Evolutionary conservation across 2,888 invertebrate species (phyloP), one percentile per base, ranked within the genome.

Genomic region (Malthinus flaveolus): DNA sequence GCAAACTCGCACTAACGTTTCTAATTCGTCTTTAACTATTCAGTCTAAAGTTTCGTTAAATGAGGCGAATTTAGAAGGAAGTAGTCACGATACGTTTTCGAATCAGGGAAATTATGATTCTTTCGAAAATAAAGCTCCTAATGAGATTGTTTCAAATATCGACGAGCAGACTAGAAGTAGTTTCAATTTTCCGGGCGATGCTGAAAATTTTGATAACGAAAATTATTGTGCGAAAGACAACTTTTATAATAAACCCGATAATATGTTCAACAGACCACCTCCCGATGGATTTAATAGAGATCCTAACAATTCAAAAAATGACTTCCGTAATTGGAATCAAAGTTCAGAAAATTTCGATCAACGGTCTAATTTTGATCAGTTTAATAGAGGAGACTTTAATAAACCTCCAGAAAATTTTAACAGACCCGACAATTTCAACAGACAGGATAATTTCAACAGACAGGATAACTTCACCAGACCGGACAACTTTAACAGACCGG

Each of bases 81-180:
- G 39, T 15, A 7, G 9, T 7, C 11, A 48, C 5, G 35, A 56
- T 23, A 47, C 47, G 4, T 34, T 46, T 10, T 50, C 34, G 8
- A 56, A 48, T 39, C 42, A 35, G 49, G 47, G 48, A 33, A 52
- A 50, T 47, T 9, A 44, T 35, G 56, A 33, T 35, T 37, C 49
- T 56, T 49, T 47, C 7, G 50, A 56, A 32, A 33, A 49, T n/a
- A 42, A 34, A 37, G 32, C 15, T 37, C 47, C 35, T 1, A 42
- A 31, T 32, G 36, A 34, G 36, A 7, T 46, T n/a, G 32, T 35
- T 23, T 39, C 39, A 32, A 49, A 75, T 64, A 72, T 73, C 59
- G 75, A 75, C 55, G 75, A 76, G 57, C 75, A 76, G 52, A 75
- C 75, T 36, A 60, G 74, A 49, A 74, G 74, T 58, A 75, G 75